Base-by-base conservation (phyloP, 2,797 vertebrate genomes). In the Poliocrania exsul region DNA sequence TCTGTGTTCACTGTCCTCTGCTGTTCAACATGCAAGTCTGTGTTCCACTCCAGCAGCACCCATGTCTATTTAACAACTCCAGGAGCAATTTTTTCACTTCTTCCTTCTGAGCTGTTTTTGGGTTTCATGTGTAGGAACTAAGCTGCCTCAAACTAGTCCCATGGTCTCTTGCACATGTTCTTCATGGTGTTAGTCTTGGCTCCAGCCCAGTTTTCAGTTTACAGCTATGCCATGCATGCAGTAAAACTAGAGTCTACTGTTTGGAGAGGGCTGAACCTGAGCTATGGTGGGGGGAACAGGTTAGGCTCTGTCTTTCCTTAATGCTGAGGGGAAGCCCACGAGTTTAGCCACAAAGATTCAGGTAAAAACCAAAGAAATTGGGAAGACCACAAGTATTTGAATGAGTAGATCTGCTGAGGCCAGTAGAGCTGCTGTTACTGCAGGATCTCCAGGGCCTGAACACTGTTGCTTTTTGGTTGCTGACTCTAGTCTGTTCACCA, bases 101-200 rank as follows among this genome's bases (percentile, higher is more conserved):
- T 74, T 80, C 13, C 24, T 88, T 84, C 77, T 75, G 38, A 74
- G 44, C 47, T 81, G 57, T 0, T 79, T 90, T 88, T 74, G 64
- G 20, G 12, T 66, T 88, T 82, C 29, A 5, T 7, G 24, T 40
- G 18, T 74, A 72, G 61, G 51, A 83, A 35, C 33, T 71, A 51
- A 65, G 57, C 57, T 50, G 18, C 21, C 29, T 73, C 5, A 2
- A 26, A 87, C 21, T 67, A 66, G 86, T 78, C 28, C 26, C 31
- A 51, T 58, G 9, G 33, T 79, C 6, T 94, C 28, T 53, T 62
- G n/a, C 5, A 1, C 1, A 2, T 71, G 5, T 80, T 91, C 50
- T 74, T 37, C n/a, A 15, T 38, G 50, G 18, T 72, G 47, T 86
- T 86, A 74, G 25, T 81, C 77, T 92, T 96, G 85, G 85, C 86